Evolutionary conservation across 1,140 invertebrate species (phyloP), one percentile per base, ranked within the genome.

Genomic region (Tenebrio molitor): DNA sequence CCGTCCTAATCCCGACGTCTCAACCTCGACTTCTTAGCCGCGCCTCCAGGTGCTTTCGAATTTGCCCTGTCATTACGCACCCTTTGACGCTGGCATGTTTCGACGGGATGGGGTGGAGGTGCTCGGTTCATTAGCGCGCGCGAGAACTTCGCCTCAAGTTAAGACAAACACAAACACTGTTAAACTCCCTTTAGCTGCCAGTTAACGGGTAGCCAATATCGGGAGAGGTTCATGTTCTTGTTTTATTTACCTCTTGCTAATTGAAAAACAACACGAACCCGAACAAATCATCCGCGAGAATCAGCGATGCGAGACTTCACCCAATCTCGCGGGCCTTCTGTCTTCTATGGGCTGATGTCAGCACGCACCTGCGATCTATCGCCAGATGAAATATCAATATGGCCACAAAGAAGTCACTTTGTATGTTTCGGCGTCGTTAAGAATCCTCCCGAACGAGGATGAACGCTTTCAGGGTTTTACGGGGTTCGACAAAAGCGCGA

Each of bases 121-220:
- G 39, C 16, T 66, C 29, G 39, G 44, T 69, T 69, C 67, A 69
- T 69, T 69, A 69, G 44, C 67, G 50, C 53, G 50, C 15, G 25
- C 67, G 44, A 33, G 50, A 53, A 69, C 25, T 39, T 69, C 41
- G 34, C 25, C 44, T 33, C 19, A 53, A 69, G 67, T 69, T 69
- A 69, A 69, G 67, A 34, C 46, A 69, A 69, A 69, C 36, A 69
- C 44, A 69, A 69, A 69, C 67, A 69, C 29, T 69, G 67, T 69
- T 69, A 69, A 53, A 34, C 42, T 53, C 29, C 34, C 64, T 66
- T 66, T 44, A 66, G 64, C 50, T 29, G 50, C 50, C 50, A 58
- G 50, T 33, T 58, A 58, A 58, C 50, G 16, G 23, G 50, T 58
- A 58, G 50, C 50, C 50, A 58, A 58, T 58, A 58, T 58, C 50